Base-by-base conservation (phyloP, 2,797 vertebrate species). In the Acanthurus leucopareius region DNA sequence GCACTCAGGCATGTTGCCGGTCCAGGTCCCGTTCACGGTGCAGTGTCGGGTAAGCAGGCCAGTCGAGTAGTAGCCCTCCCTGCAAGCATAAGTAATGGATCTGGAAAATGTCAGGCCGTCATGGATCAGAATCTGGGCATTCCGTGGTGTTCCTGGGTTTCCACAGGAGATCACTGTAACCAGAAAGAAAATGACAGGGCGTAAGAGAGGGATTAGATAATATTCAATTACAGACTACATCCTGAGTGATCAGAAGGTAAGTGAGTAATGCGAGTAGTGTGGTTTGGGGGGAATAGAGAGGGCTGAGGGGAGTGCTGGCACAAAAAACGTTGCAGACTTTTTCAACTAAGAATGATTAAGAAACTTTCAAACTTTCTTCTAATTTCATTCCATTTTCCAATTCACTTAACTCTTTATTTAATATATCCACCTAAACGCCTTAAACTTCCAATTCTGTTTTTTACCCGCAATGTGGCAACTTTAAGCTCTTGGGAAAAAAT, bases 11-110 rank as follows among this genome's bases (percentile, higher is more conserved):
- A 97, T 96, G 87, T 88, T 97, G 51, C 97, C 98, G 0, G 97
- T 99, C 98, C 98, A 99, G 19, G 97, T 99, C 17, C 97, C 98
- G 0, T 99, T 99, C 64, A 99, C 97, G 0, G 97, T 99, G 87
- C 98, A 99, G 93, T 99, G 98, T n/a, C 98, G 94, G 79, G 97
- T 98, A 64, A 99, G 97, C 87, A 99, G 93, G 25, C 98, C 97
- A 0, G 96, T 97, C 32, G 97, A 98, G 17, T 97, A 99, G 84
- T 97, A 99, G 0, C 98, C 98, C 53, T 99, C 97, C 42, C 98
- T 95, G 87, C 98, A 99, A 69, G 97, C 77, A 2, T 99, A 99
- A 17, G 97, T 96, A 47, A 99, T 96, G 66, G 98, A 99, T 83
- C 95, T 97, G 83, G 97, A 97, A 92, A 99, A 99, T 0, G 97